Conservation (phyloP, 2,888 invertebrate genomes). For the Lochmaea crataegi region DNA sequence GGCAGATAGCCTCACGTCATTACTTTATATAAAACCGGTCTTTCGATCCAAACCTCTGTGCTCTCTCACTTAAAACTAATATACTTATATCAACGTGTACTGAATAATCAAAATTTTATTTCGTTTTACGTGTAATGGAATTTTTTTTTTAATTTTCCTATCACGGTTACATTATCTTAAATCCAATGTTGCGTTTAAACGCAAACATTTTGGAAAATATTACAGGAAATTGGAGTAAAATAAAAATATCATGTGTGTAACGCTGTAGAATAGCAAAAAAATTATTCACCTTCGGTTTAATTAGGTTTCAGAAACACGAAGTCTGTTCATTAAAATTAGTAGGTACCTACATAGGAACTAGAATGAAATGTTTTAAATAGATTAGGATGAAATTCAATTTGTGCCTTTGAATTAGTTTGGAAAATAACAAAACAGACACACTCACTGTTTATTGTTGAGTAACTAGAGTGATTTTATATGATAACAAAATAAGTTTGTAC, state of each 20-base stretch:
- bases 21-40: conserved; percentile 35
- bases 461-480: too few species aligned
- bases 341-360: not conserved
- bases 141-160: not conserved
- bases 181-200: not conserved
- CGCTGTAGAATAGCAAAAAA: not conserved
- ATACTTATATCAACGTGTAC: conserved; percentile 12
- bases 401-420: not conserved
- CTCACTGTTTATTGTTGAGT: too few species aligned
- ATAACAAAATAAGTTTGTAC: too few species aligned
- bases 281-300: not conserved
- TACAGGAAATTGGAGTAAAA: not conserved
- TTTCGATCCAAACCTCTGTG: conserved; percentile 31
- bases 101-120: conserved; percentile 7
- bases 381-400: not conserved
- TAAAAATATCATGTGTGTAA: not conserved
- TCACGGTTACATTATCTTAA: too few species aligned
- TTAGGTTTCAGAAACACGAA: not conserved
- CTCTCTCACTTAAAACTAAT: conserved; percentile 29
- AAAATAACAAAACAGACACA: not conserved
- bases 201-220: not conserved
- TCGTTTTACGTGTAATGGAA: not conserved
- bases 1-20: conserved; percentile 36
- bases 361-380: not conserved
- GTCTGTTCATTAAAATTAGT: not conserved